Percentiles rank a stretch among this genome's conserved stretches.
phyloP scores from a whole-genome alignment of 2,888 invertebrate species.

The Venustoraphidia nigricollis region DNA sequence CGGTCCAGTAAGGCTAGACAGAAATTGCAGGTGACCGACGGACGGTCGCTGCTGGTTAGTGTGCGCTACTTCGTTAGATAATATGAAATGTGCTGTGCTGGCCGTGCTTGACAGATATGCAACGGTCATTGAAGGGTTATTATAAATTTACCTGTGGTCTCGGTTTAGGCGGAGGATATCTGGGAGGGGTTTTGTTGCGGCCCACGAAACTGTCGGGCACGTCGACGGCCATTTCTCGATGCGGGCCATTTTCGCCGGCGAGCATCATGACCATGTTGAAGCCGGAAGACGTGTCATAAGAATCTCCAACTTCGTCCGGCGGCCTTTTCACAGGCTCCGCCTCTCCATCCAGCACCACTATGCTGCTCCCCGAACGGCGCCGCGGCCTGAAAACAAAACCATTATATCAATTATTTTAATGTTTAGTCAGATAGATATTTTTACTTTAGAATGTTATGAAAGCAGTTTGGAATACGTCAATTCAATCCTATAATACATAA shows the following conservation, averaged over 20 bases:
- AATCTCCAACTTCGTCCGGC: slow-evolving; percentile 29
- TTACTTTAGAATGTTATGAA: no score
- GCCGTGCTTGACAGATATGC: slow-evolving; percentile 15
- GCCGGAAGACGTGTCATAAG: slow-evolving; percentile 33
- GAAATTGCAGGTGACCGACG: no score
- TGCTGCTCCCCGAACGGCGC: slow-evolving; percentile 63
- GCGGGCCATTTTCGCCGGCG: slow-evolving; percentile 84
- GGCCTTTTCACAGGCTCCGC: slow-evolving; percentile 40
- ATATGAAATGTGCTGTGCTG: no score
- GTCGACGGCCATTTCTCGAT: slow-evolving; percentile 98
- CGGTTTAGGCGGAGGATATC: slow-evolving; percentile 71
- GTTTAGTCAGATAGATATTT: no score
- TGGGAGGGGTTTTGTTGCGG: slow-evolving; percentile 78
- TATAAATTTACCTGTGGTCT: slow-evolving; percentile 35
- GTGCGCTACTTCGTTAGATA: no score
- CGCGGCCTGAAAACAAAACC: slow-evolving; percentile 49
- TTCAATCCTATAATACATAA: no score
- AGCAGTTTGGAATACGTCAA: no score
- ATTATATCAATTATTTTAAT: no score
- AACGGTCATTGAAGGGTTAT: no score
- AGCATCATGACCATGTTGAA: slow-evolving; percentile 68
- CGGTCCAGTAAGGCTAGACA: no score
- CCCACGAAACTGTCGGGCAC: slow-evolving; percentile 90
- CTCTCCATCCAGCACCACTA: slow-evolving; percentile 64
- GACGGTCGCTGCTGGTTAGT: no score